These are phyloP conservation scores for Chaetodon trifasciatus DNA, from an alignment of 2,797 vertebrate genomes.

Conservation along the genomic window DNA sequence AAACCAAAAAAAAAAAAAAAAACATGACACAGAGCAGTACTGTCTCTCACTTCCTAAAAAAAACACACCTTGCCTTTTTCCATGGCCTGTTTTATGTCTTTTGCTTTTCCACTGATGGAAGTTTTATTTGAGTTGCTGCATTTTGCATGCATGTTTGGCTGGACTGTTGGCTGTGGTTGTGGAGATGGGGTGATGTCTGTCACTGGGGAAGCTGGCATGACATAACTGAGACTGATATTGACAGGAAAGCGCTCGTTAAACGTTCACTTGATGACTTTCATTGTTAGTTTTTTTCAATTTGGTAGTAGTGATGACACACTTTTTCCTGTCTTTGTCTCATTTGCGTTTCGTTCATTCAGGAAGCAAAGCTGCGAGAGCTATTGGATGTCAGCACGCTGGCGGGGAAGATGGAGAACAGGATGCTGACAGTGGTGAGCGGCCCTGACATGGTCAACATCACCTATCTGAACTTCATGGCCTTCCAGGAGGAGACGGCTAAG, in stretches of 20 bases:
- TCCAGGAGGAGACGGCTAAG: constrained; percentile 97
- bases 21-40: constrained; percentile 52
- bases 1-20: constrained; percentile 21
- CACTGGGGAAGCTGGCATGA: not conserved
- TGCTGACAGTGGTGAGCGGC: constrained; percentile 96
- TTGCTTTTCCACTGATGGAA: constrained; percentile 3
- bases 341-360: constrained; percentile 81
- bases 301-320: not conserved
- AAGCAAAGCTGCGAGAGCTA: constrained; percentile 94
- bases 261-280: not conserved
- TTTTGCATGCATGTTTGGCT: constrained; percentile 20
- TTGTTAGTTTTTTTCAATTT: not conserved
- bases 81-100: constrained; percentile 48
- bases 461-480: constrained; percentile 97
- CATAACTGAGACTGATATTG: not conserved
- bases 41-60: constrained; percentile 50
- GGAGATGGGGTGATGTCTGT: not conserved
- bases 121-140: constrained; percentile 25
- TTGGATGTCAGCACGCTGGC: constrained; percentile 91
- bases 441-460: constrained; percentile 97
- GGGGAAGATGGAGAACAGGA: constrained; percentile 92
- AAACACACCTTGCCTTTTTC: constrained; percentile 20
- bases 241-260: too few species aligned
- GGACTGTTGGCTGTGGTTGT: not conserved
- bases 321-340: not conserved